Evolutionary conservation across 1,140 invertebrate species (phyloP), one percentile per base, ranked within the genome.

Genomic region (Batillaria attramentaria): DNA sequence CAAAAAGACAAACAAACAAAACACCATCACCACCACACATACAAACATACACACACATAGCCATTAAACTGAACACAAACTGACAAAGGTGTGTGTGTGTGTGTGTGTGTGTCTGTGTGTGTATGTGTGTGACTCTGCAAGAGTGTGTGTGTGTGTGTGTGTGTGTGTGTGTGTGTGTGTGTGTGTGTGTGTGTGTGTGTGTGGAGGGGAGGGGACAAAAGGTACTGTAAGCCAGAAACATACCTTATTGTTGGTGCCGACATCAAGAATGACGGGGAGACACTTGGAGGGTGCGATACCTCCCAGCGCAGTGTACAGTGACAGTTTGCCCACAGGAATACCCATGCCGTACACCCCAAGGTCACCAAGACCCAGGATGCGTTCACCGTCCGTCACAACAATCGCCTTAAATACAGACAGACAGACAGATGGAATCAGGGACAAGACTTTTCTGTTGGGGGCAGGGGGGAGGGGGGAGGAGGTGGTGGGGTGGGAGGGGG

Each of bases 401-500:
- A 91, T 86, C 31, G 97, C 97, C 84, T 97, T 93, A 8, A 84
- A 10, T 20, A 46, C 57, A 62, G 31, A 28, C 6, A n/a, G 57
- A n/a, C 31, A 8, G n/a, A 18, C 24, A 50, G 46, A 24, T 50
- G 46, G 46, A 50, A 13, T n/a, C n/a, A n/a, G 24, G 46, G 10
- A 50, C 10, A 50, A 50, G 10, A 24, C 46, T 24, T 50, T 24
- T 24, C 10, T 50, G 24, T 24, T 50, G 46, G 46, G 39, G 20
- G 69, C 10, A 16, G 20, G 31, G 20, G 31, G 20, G 69, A 72
- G 39, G 18, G 69, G 18, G 69, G 6, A 18, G 39, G 69, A 16
- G 6, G 39, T 28, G 39, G 31, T 10, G 6, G 39, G 39, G 16
- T 20, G 39, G 69, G 39, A 24, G 39, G 39, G 20, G 31, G 28